These are phyloP conservation scores for Ophiothrix spiculata DNA, from an alignment of 35 echinoderm and acorn worm genomes.

Conservation along the genomic window DNA sequence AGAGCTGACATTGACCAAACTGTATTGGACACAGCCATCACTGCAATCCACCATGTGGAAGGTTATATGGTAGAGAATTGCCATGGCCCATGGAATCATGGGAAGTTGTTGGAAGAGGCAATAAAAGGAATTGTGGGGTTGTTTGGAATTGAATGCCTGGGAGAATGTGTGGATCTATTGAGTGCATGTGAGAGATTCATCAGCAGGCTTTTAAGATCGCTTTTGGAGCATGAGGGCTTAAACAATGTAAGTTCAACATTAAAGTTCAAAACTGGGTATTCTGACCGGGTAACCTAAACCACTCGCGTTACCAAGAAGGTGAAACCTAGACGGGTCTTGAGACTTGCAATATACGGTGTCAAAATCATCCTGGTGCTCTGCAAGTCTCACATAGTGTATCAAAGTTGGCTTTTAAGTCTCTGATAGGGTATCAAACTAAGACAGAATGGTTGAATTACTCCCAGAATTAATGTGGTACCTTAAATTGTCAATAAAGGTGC, in stretches of 20 bases:
- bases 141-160: not conserved
- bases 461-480: too few species aligned
- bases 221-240: not conserved
- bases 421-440: too few species aligned
- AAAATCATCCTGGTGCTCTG: too few species aligned
- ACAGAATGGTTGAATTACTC: too few species aligned
- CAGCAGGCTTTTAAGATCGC: not conserved
- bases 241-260: not conserved
- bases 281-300: not conserved
- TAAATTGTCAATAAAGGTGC: too few species aligned
- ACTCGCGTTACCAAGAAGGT: too few species aligned
- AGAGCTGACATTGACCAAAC: not conserved
- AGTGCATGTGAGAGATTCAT: not conserved
- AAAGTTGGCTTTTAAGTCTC: too few species aligned
- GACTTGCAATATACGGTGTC: too few species aligned
- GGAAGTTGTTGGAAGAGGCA: constrained; percentile 12
- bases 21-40: not conserved
- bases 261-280: not conserved
- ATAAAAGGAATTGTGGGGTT: not conserved
- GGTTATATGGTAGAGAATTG: not conserved
- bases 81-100: not conserved
- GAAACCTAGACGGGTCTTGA: too few species aligned
- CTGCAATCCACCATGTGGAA: not conserved
- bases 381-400: too few species aligned
- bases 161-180: not conserved